Evolutionary conservation across 2,113 vertebrate genomes (phyloP), one percentile per base, ranked within the genome.

Genomic region (Cyanocitta stelleri): DNA sequence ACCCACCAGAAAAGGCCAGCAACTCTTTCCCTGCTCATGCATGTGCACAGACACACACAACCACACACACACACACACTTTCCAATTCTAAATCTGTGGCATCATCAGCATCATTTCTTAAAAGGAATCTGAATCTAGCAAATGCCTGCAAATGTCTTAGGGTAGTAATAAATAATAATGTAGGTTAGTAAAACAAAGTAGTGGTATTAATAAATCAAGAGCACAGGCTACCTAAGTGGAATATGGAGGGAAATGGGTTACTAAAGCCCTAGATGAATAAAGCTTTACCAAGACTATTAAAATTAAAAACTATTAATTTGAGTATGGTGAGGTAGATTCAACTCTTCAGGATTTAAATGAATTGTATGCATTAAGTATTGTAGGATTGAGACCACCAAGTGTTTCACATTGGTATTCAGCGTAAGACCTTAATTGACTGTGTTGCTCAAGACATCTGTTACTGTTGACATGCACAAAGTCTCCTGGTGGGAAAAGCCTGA

Each of bases 21-120:
- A 67, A 4, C 33, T n/a, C 20, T 59, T 22, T 13, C 33, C 11
- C 20, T 51, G 35, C 6, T 44, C 11, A 4, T 32, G 37, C 37
- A 2, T 3, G 5, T 24, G 13, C 4, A 4, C 17, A 19, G 4
- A 13, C 30, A 22, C 11, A 21, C 14, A 17, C 11, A 21, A 23
- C 27, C 35, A 39, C 26, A 13, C 30, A 22, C 11, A 21, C 14
- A 17, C 11, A 21, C 27, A 32, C 41, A 39, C 26, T 64, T 74
- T 30, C 12, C 11, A 55, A 10, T 37, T 61, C 52, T 41, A 3
- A 44, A 41, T 63, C 27, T 41, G 6, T 80, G 39, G 7, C 54
- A 7, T 87, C 1, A 0, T 10, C 62, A 46, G 21, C 29, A 73
- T 5, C 30, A 51, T 74, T 84, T 93, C 33, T 61, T 22, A 79